Conservation (phyloP, 2,888 invertebrate species). For the Alentia gelatinosa region DNA sequence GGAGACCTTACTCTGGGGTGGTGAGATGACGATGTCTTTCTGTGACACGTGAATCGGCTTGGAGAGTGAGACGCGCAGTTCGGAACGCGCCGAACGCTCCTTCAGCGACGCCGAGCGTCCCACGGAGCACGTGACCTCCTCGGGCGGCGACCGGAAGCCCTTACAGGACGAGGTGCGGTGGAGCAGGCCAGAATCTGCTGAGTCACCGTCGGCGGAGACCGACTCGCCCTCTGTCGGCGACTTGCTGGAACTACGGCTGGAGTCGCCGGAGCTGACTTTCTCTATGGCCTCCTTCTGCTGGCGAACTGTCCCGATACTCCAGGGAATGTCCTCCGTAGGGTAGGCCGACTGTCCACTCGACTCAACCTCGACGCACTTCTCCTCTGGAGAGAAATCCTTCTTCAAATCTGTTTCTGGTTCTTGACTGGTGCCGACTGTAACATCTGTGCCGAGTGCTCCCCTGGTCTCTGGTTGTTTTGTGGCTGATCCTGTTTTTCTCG, state of each 20-base stretch:
- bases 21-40: background rate
- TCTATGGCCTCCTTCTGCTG: conserved; percentile 58
- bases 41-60: background rate
- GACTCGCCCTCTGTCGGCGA: background rate
- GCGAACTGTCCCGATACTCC: conserved; percentile 57
- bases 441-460: background rate
- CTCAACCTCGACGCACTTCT: background rate
- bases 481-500: background rate
- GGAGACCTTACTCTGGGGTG: no score
- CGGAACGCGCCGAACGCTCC: background rate
- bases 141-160: background rate
- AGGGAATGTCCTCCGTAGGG: conserved; percentile 54
- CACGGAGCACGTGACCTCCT: background rate
- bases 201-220: background rate
- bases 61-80: background rate
- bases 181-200: background rate
- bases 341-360: background rate
- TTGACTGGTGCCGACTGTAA: background rate
- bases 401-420: no score
- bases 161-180: conserved; percentile 3
- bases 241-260: background rate
- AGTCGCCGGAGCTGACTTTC: conserved; percentile 5
- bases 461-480: background rate
- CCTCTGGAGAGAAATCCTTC: background rate
- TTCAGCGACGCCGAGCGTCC: conserved; percentile 30